Evolutionary conservation across 2,888 invertebrate species (phyloP).

Genomic region (Acleris cristana): DNA sequence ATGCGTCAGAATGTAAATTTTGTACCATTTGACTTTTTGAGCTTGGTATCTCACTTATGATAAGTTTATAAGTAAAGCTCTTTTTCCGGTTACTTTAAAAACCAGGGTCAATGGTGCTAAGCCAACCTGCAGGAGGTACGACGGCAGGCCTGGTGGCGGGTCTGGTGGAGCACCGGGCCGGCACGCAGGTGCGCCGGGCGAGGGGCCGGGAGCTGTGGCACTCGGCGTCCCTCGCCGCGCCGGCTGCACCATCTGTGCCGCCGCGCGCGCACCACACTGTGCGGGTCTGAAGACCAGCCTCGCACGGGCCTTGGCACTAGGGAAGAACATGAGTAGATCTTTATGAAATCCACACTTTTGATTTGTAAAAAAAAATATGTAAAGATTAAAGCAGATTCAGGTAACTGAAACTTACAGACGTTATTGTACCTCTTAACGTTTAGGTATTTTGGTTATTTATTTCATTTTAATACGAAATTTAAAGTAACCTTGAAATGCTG

Average conservation of each 20-base stretch:
- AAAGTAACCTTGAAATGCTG: too few relatives aligned
- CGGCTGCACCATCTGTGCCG: slow-evolving; percentile 62
- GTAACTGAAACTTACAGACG: too few relatives aligned
- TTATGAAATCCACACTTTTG: too few relatives aligned
- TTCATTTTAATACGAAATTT: too few relatives aligned
- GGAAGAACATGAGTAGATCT: too few relatives aligned
- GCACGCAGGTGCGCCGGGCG: slow-evolving; percentile 70
- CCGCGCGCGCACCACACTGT: slow-evolving; percentile 82
- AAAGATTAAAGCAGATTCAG: too few relatives aligned
- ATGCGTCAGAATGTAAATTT: too few relatives aligned
- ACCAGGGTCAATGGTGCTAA: neutral
- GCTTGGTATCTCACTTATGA: too few relatives aligned
- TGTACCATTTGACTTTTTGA: too few relatives aligned
- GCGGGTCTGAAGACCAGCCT: slow-evolving; percentile 80
- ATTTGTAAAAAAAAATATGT: too few relatives aligned
- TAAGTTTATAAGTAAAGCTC: neutral
- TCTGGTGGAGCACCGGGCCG: slow-evolving; percentile 63
- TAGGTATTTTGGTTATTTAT: too few relatives aligned
- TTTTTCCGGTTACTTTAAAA: neutral
- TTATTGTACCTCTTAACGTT: too few relatives aligned
- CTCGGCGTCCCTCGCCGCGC: slow-evolving; percentile 71
- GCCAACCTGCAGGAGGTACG: slow-evolving; percentile 54
- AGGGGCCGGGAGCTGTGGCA: slow-evolving; percentile 75
- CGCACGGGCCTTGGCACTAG: slow-evolving; percentile 77
- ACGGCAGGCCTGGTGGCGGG: slow-evolving; percentile 59